Evolutionary conservation across 2,113 vertebrate genomes (phyloP).

Genomic region (Nibea albiflora): DNA sequence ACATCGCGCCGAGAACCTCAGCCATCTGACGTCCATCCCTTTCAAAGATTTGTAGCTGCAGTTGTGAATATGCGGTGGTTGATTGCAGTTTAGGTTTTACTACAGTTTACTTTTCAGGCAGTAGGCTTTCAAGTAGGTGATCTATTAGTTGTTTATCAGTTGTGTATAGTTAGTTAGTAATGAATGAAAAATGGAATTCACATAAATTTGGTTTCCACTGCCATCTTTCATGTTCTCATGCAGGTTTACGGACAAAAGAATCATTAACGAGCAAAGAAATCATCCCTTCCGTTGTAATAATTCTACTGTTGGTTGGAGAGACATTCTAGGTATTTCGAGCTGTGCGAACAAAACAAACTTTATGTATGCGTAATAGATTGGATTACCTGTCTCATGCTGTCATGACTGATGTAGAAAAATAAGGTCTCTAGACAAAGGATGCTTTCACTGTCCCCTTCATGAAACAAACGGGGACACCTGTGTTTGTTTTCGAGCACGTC

Average conservation of each 20-base stretch:
- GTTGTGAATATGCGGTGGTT: neutral
- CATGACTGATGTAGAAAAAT: neutral
- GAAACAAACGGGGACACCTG: neutral
- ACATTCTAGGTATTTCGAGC: neutral
- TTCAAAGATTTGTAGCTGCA: neutral
- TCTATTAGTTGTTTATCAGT: neutral
- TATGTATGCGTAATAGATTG: neutral
- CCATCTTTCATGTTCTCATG: conserved; percentile 10
- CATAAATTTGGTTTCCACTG: conserved; percentile 2
- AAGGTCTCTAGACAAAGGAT: too few relatives aligned
- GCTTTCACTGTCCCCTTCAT: neutral
- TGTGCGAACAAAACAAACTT: conserved; percentile 5
- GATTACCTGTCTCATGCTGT: neutral
- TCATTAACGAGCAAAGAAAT: neutral
- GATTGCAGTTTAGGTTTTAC: neutral
- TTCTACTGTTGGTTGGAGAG: neutral
- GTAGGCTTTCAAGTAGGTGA: neutral
- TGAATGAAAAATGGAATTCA: neutral
- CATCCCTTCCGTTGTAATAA: neutral
- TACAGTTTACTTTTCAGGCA: neutral
- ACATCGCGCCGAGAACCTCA: neutral
- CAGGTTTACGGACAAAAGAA: neutral
- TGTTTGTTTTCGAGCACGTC: neutral
- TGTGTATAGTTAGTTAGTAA: neutral
- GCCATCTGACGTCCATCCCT: neutral